A percentile compares a stretch with the other conserved stretches of the same genome.
Evolutionary conservation across 2,888 invertebrate genomes (phyloP).

Genomic region (Cylindroiulus punctatus): DNA sequence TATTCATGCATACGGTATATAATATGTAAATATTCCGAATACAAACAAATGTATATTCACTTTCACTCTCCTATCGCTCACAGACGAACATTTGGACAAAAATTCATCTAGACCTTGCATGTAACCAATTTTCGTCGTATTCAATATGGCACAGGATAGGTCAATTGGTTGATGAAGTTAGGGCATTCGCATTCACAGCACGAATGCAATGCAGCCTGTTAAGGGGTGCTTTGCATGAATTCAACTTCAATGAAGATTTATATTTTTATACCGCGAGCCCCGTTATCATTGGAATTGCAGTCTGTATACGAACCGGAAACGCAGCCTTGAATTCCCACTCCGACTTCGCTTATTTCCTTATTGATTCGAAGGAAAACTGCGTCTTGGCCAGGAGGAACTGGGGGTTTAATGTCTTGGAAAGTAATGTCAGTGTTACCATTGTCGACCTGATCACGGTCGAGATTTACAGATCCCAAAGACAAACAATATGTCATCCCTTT

Average conservation of each 20-base stretch:
- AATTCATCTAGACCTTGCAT: too few species aligned
- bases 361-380: not conserved
- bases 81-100: too few species aligned
- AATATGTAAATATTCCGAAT: too few species aligned
- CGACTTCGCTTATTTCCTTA: slow-evolving; percentile 2
- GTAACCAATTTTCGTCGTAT: too few species aligned
- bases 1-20: too few species aligned
- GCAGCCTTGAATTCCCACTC: too few species aligned
- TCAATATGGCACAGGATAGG: too few species aligned
- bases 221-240: not conserved
- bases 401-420: slow-evolving; percentile 18
- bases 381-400: not conserved
- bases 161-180: too few species aligned
- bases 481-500: slow-evolving; percentile 2
- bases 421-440: slow-evolving; percentile 9
- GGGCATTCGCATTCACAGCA: too few species aligned
- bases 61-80: too few species aligned
- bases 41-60: too few species aligned
- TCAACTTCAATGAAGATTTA: not conserved
- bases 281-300: not conserved
- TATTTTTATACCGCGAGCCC: not conserved
- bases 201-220: too few species aligned
- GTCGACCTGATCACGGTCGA: slow-evolving; percentile 6
- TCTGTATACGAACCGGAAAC: not conserved
- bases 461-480: slow-evolving; percentile 18